Base-by-base conservation (phyloP, 2,888 invertebrate genomes). In the Drosophila mimetica region DNA sequence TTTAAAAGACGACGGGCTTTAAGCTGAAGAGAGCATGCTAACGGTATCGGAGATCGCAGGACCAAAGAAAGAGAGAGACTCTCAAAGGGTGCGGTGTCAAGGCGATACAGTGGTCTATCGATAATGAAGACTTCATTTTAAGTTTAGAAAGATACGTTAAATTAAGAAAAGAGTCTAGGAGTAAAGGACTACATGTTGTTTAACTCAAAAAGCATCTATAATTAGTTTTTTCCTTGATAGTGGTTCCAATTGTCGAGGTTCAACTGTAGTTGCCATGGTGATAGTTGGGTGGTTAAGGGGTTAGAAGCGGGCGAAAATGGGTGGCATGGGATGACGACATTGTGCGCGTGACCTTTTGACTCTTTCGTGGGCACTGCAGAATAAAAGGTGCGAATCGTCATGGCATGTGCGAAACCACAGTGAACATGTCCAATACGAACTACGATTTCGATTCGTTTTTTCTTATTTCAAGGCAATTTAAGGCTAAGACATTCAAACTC, bases 261-360 rank as follows among this genome's bases (percentile, higher is more conserved):
- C 8, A n/a, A 14, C 42, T 44, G n/a, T 44, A 44, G 25, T 25
- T 44, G 22, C 42, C 25, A 14, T 14, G 55, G 42, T 52, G 57
- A 57, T 71, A 36, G 34, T 16, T 48, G 37, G 55, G n/a, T n/a
- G n/a, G n/a, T n/a, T n/a, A n/a, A n/a, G n/a, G 22, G 20, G 13
- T n/a, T 48, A 64, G 58, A 18, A 18, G 32, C 13, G 32, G 47
- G 47, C 7, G 18, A 8, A n/a, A 48, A 51, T 28, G 76, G 48
- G 51, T 47, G 63, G 34, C 16, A 48, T n/a, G 2, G 44, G 47
- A 25, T 14, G 51, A 28, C 13, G 11, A 47, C 18, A 32, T 41
- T 20, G 32, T 32, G 47, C 14, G 42, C 25, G 42, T 47, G 86
- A 87, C 81, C 88, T 87, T 82, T 82, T 82, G 88, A 81, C 86